Evolutionary conservation across 2,888 invertebrate species (phyloP).

Genomic region (Diabrotica balteata): DNA sequence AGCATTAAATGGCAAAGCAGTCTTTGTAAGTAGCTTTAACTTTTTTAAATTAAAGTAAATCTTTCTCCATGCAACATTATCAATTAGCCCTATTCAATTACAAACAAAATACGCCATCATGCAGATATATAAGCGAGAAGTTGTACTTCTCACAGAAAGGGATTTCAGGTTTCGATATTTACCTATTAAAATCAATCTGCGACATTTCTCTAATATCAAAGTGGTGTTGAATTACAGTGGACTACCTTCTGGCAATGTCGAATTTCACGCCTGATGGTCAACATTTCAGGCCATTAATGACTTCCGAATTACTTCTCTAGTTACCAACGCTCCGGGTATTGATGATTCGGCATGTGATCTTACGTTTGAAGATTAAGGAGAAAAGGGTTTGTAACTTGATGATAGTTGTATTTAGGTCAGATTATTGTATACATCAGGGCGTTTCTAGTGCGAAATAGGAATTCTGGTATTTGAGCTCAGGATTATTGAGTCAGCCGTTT

Average conservation of each 20-base stretch:
- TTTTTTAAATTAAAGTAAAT: too few species aligned
- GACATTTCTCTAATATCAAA: background rate
- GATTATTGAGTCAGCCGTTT: conserved; percentile 9
- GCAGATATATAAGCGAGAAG: too few species aligned
- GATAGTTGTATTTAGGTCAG: conserved; percentile 22
- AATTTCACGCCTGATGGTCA: conserved; percentile 45
- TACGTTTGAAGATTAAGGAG: conserved; percentile 13
- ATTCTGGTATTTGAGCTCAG: conserved; percentile 12
- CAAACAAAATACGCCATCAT: too few species aligned
- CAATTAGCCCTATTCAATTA: too few species aligned
- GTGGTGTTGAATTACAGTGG: conserved; percentile 27
- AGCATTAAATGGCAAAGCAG: too few species aligned
- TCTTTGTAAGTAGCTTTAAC: too few species aligned
- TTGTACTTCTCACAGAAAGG: too few species aligned
- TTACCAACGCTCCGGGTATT: conserved; percentile 23
- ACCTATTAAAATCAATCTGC: too few species aligned
- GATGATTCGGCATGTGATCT: conserved; percentile 22
- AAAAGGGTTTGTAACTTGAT: conserved; percentile 17
- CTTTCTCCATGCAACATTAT: too few species aligned
- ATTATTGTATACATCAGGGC: conserved; percentile 10
- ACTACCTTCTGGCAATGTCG: conserved; percentile 28
- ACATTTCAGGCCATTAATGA: conserved; percentile 46
- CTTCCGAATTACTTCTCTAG: conserved; percentile 37
- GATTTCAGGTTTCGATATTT: too few species aligned
- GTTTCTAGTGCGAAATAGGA: conserved; percentile 13